Evolutionary conservation across 2,888 invertebrate species (phyloP).

Genomic region (Podotricha telesiphe): DNA sequence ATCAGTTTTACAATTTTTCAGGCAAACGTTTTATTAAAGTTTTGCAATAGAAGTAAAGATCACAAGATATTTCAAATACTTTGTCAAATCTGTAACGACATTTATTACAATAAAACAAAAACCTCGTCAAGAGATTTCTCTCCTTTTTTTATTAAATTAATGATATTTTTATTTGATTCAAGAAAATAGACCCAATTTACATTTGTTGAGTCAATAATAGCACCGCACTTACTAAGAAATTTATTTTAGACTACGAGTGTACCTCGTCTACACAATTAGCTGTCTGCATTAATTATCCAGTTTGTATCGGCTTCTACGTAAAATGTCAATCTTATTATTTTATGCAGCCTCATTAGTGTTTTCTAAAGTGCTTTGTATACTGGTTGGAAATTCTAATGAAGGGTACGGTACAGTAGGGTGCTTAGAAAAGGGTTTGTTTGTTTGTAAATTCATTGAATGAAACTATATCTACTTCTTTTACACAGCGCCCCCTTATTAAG

Average conservation of each 20-base stretch:
- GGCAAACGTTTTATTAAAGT: neutral
- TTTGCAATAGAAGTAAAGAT: neutral
- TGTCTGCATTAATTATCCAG: slow-evolving; percentile 53
- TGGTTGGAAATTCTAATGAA: slow-evolving; percentile 37
- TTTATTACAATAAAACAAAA: neutral
- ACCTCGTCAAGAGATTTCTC: neutral
- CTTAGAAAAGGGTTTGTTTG: slow-evolving; percentile 22
- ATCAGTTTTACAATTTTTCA: neutral
- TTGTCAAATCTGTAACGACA: neutral
- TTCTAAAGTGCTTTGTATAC: slow-evolving; percentile 37
- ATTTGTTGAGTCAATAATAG: neutral
- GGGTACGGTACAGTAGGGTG: slow-evolving; percentile 15
- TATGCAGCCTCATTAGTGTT: slow-evolving; percentile 40
- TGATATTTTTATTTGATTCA: neutral
- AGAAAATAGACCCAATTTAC: neutral
- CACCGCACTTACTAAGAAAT: slow-evolving; percentile 4
- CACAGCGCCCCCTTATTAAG: neutral
- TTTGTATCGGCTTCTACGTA: slow-evolving; percentile 41
- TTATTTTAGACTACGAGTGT: neutral
- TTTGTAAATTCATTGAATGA: slow-evolving; percentile 3
- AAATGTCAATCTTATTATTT: slow-evolving; percentile 41
- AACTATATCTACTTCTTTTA: slow-evolving; percentile 5
- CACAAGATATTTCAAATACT: neutral
- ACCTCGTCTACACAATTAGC: slow-evolving; percentile 34
- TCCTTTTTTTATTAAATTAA: neutral